A percentile compares a stretch with the other conserved stretches of the same genome.
Evolutionary conservation across 2,888 invertebrate species (phyloP).

Genomic region (Macaria liturata): DNA sequence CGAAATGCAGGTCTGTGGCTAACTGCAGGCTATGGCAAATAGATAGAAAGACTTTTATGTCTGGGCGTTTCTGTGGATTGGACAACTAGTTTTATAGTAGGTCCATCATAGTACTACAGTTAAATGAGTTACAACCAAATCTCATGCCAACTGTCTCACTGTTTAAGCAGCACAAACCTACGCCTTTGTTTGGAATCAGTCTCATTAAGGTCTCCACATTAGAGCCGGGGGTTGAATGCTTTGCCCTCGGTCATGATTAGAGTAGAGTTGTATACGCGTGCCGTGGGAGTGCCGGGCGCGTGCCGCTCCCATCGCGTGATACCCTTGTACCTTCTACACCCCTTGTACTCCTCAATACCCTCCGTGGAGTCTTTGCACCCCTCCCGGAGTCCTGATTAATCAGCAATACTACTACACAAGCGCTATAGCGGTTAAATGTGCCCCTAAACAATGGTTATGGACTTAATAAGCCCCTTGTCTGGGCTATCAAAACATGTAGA

Average conservation of each 20-base stretch:
- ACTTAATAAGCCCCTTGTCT: slow-evolving; percentile 31
- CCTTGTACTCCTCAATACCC: slow-evolving; percentile 8
- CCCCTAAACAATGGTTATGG: slow-evolving; percentile 48
- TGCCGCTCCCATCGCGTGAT: slow-evolving; percentile 81
- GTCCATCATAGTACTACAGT: no score
- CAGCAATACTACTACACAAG: slow-evolving; percentile 61
- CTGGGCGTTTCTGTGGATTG: neutral
- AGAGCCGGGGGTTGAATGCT: slow-evolving; percentile 39
- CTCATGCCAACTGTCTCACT: no score
- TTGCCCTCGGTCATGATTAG: slow-evolving; percentile 26
- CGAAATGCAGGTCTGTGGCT: no score
- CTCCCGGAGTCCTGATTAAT: slow-evolving; percentile 51
- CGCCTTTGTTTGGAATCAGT: slow-evolving; percentile 30
- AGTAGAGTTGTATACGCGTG: slow-evolving; percentile 54
- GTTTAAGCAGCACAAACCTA: no score
- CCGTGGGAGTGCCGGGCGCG: slow-evolving; percentile 81
- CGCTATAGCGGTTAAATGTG: slow-evolving; percentile 58
- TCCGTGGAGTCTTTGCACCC: slow-evolving; percentile 42
- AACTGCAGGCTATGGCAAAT: no score
- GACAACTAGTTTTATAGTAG: neutral
- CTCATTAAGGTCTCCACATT: slow-evolving; percentile 53
- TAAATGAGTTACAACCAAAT: neutral
- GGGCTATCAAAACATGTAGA: slow-evolving; percentile 20
- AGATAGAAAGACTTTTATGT: no score
- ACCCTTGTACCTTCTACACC: slow-evolving; percentile 14